Evolutionary conservation across 2,113 vertebrate genomes (phyloP), one percentile per base, ranked within the genome.

Genomic region (Sphyrna mokarran): DNA sequence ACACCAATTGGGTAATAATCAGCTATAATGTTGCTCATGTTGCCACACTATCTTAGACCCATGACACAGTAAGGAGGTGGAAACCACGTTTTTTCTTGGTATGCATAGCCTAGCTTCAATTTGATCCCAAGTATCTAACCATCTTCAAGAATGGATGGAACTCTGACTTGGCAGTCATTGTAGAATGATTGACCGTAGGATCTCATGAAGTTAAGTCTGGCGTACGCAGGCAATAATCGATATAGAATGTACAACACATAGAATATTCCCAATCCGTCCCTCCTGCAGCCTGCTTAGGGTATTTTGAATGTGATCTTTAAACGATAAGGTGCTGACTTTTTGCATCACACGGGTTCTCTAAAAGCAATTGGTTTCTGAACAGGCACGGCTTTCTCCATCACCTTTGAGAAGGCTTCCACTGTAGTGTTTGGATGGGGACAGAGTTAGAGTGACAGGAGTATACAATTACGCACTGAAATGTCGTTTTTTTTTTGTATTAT

Each of bases 401-500:
- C 69, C 72, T 54, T 48, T 72, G 94, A 43, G 22, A 72, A 95
- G 26, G 94, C 69, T 72, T 54, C 94, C 48, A 54, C 37, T 72
- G 69, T 37, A 94, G 23, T 43, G 9, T 61, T 54, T 63, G 87
- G 8, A 61, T 63, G 26, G 91, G 37, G 66, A 4, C 89, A 37
- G 61, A 18, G 29, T 1, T 48, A 76, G 26, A 22, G 40, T 22
- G 43, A 16, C 94, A 95, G 23, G 18, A 93, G 66, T 20, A 93
- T 37, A 37, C 18, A 93, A 93, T 66, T 13, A 72, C 94, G 94
- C 94, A 95, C 94, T 95, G 94, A 69, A 95, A 95, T 95, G 94
- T 95, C 69, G 76, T 95, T 95, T 93, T 63, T 95, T 95, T 93
- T 63, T 95, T 95, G 94, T 95, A 54, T 94, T 69, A 69, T 95